phyloP scores from a whole-genome alignment of 2,797 vertebrate genomes.

The Pangasius larnaudii region DNA sequence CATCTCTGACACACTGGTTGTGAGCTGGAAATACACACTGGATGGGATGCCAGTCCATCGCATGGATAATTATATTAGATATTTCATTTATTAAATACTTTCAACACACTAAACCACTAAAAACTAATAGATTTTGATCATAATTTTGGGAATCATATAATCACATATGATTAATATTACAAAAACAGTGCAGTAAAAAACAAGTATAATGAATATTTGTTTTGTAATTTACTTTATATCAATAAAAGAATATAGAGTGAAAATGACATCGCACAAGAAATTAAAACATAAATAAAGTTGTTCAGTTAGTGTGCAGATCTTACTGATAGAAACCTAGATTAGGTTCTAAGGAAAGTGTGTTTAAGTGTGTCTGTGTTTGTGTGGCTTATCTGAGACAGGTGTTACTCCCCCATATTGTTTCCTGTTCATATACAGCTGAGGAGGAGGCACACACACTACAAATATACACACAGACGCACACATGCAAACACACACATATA shows the following conservation, averaged over 20 bases:
- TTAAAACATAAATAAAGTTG: slow-evolving; percentile 17
- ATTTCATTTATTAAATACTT: background rate
- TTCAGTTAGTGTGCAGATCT: slow-evolving; percentile 52
- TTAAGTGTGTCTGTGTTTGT: slow-evolving; percentile 43
- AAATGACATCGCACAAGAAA: slow-evolving; percentile 10
- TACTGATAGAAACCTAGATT: slow-evolving; percentile 61
- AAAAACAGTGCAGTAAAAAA: background rate
- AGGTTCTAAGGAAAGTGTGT: slow-evolving; percentile 50
- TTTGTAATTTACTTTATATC: background rate
- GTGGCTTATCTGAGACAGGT: slow-evolving; percentile 69
- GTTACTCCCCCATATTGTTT: slow-evolving; percentile 75
- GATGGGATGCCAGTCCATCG: background rate
- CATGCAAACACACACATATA: background rate
- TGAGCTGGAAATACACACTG: background rate
- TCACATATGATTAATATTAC: background rate
- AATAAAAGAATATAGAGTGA: background rate
- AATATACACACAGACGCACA: slow-evolving; percentile 28
- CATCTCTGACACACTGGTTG: background rate
- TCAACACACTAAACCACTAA: background rate
- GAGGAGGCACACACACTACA: slow-evolving; percentile 53
- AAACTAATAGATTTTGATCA: background rate
- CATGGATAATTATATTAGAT: background rate
- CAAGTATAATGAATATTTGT: background rate
- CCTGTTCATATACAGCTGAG: slow-evolving; percentile 68
- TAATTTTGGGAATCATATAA: background rate